A percentile compares a stretch with the other conserved stretches of the same genome.
Conservation (phyloP, 1,140 invertebrate genomes). For the Apis mellifera region Amel_HAv3.1 CM009942.2:8773001-8773500, state of each 20-base stretch:
- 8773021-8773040: conserved; percentile 27
- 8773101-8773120: conserved; percentile 58
- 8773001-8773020: neutral
- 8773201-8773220: conserved; percentile 17
- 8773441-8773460: too few species aligned
- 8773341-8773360: too few species aligned
- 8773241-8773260: neutral
- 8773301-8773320: too few species aligned
- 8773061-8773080: conserved; percentile 58
- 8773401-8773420: too few species aligned
- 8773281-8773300: too few species aligned
- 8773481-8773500: too few species aligned
- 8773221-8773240: conserved; percentile 37
- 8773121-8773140: conserved; percentile 44
- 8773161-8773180: conserved; percentile 30
- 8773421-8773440: too few species aligned
- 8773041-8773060: conserved; percentile 35
- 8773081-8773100: conserved; percentile 14
- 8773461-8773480: too few species aligned
- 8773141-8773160: conserved; percentile 36
- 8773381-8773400: too few species aligned
- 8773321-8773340: too few species aligned
- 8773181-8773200: conserved; percentile 15
- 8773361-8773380: too few species aligned
- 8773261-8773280: neutral